phyloP scores from a whole-genome alignment of 2,113 vertebrate species.

The Podiceps cristatus region DNA sequence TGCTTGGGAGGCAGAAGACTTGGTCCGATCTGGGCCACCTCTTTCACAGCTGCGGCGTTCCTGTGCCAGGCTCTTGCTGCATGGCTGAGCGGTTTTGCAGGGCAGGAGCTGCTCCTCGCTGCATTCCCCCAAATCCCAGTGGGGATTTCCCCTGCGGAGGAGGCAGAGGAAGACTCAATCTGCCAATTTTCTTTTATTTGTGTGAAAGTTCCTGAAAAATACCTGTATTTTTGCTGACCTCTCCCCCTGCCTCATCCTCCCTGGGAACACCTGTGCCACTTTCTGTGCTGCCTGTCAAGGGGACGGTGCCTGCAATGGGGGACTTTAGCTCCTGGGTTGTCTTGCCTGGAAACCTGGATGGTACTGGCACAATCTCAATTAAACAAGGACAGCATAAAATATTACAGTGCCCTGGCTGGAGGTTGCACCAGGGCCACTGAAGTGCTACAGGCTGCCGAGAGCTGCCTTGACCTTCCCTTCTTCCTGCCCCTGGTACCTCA shows the following conservation, averaged over 20 bases:
- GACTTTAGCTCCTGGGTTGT: neutral
- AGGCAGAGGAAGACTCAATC: neutral
- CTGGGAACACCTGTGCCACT: neutral
- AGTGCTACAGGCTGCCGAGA: neutral
- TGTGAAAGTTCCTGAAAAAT: neutral
- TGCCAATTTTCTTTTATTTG: neutral
- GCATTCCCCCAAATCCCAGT: accelerated
- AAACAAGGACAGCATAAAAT: neutral
- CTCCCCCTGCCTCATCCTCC: neutral
- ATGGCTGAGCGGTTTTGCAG: neutral
- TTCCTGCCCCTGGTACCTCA: neutral
- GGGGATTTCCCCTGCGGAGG: neutral
- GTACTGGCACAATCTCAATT: neutral
- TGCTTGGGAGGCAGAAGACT: neutral
- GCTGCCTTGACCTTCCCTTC: neutral
- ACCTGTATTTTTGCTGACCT: neutral
- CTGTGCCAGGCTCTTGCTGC: neutral
- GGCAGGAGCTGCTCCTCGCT: neutral
- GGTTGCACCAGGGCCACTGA: neutral
- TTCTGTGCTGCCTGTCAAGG: neutral
- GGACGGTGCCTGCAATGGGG: neutral
- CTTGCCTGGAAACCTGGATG: neutral
- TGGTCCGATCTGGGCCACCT: neutral
- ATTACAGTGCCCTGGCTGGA: neutral
- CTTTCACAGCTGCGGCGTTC: neutral